Evolutionary conservation across 2,797 vertebrate species (phyloP).

Genomic region (Hapalemur alaotrensis): DNA sequence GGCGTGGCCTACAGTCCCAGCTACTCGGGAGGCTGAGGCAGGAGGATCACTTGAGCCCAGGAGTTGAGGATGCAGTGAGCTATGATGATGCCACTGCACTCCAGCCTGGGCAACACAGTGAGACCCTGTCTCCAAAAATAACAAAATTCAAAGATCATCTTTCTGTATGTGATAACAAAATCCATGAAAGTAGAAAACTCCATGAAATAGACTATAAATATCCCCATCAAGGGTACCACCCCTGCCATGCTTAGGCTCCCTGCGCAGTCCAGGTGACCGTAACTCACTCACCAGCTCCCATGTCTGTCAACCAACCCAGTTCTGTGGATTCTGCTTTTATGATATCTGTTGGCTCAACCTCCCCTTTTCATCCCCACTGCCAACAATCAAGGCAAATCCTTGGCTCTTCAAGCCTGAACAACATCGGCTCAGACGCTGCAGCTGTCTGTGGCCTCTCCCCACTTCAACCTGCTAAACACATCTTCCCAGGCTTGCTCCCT

Average conservation of each 20-base stretch:
- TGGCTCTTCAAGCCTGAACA: neutral
- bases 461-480: neutral
- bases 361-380: neutral
- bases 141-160: neutral
- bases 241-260: no score
- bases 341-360: neutral
- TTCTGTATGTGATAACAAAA: neutral
- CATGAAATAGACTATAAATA: fast-evolving
- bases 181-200: neutral
- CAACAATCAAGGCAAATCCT: neutral
- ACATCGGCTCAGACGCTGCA: neutral
- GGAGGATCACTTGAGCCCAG: no score
- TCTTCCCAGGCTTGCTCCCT: neutral
- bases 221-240: fast-evolving
- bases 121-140: no score
- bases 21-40: no score
- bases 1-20: no score
- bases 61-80: no score
- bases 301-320: fast-evolving
- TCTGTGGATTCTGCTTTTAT: neutral
- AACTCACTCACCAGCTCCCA: neutral
- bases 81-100: no score
- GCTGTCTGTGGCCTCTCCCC: neutral
- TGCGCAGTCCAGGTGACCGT: neutral
- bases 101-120: no score